Base-by-base conservation (phyloP, 1,140 invertebrate genomes). In the Apis cerana region DNA sequence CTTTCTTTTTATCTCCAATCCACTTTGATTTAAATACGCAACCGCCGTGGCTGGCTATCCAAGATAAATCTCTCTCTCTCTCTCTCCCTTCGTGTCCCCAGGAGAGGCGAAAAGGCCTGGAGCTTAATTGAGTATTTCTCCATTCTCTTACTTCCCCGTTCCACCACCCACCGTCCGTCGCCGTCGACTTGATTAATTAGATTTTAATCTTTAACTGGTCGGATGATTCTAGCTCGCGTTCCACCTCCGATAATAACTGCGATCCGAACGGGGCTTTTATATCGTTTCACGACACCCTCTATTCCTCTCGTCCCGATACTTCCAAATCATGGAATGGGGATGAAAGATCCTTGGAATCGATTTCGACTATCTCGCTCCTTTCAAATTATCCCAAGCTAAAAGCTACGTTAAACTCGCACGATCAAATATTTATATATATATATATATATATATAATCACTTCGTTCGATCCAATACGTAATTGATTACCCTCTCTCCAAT, bases 51-150 rank as follows among this genome's bases (percentile, higher is more conserved):
- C 80, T 64, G 86, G 78, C 84, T 86, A 86, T 84, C 78, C 84
- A 65, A 80, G 79, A 86, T 89, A 89, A 89, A 89, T 88, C 88
- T 88, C 74, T 27, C 27, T 27, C 27, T 19, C 59, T 23, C 21
- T 88, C 74, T 43, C 33, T 43, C 33, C 12, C 59, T 23, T 2
- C 13, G 81, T 58, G 67, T 80, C 67, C 72, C 81, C 80, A 64
- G 61, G 80, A 85, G 83, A 88, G 87, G 83, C 78, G 88, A 80
- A 87, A 85, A 88, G 85, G 85, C 82, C 84, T 59, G 77, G 69
- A 87, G 88, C 83, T 89, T 89, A 89, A 89, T 89, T 85, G 85
- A 85, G 79, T 89, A 89, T 87, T 85, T 89, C 84, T 83, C 81
- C 64, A 72, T 88, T 83, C 77, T 85, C 78, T 85, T 87, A 62